Conservation (phyloP, 2,888 invertebrate genomes). For the Cephus rjabovi region DNA sequence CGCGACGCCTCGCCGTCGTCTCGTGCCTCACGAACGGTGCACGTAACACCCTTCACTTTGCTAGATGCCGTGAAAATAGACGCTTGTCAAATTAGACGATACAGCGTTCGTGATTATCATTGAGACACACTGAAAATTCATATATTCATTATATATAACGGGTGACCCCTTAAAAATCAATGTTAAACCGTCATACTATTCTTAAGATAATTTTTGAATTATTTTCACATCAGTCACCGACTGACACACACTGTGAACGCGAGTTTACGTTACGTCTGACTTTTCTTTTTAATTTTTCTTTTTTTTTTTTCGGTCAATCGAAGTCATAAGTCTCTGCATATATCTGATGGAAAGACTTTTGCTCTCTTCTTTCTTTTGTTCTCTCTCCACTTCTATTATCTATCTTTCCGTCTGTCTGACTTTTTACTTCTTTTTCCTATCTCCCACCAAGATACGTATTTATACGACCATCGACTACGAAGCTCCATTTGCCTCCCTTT, state of each 20-base stretch:
- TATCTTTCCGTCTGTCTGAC: neutral
- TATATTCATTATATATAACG: neutral
- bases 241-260: neutral
- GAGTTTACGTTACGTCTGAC: neutral
- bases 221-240: neutral
- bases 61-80: neutral
- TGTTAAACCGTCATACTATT: neutral
- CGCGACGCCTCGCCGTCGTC: constrained; percentile 3
- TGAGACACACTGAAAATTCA: neutral
- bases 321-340: neutral
- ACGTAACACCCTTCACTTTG: neutral
- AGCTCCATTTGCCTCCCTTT: neutral
- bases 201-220: neutral
- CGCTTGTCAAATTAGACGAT: neutral
- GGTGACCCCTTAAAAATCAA: neutral
- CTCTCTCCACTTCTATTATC: neutral
- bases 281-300: neutral
- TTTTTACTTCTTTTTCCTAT: neutral
- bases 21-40: neutral
- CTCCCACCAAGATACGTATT: neutral
- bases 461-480: neutral
- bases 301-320: neutral
- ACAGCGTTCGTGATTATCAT: neutral
- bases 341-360: neutral
- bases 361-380: neutral